Evolutionary conservation across 1,140 invertebrate species (phyloP), one percentile per base, ranked within the genome.

Genomic region (Macrotrachela quadricornifera): DNA sequence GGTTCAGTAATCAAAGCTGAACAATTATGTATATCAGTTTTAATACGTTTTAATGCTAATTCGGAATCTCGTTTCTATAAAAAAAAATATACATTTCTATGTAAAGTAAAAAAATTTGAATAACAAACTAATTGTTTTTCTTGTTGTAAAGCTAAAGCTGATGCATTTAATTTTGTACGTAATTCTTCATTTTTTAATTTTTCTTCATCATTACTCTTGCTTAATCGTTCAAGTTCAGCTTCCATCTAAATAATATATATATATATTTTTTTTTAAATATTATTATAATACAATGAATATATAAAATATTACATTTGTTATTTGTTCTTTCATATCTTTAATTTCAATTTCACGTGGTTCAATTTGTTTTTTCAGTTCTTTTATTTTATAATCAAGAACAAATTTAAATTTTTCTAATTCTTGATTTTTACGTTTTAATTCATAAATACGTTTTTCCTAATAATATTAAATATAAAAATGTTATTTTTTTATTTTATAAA

Each of bases 351-450:
- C 81, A 56, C 80, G 75, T 1, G 82, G 82, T 61, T 85, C 80
- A 59, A 87, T 81, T 69, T 85, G 78, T 66, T 77, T 77, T 63
- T 83, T 81, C 11, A 86, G 62, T 63, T 87, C 83, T 40, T 78
- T 77, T 38, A 88, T 83, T 68, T 85, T 86, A 60, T 84, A 83
- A 59, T 85, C 82, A 15, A 87, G 66, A 14, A 87, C 81, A 66
- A 84, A 85, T 63, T 83, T 85, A 59, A 80, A 83, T 63, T 88
- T 90, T 61, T 88, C 83, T 51, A 88, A 63, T 65, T 87, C 83
- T 61, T 83, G 78, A 61, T 85, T 86, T 60, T 79, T 83, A 49
- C 78, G 76, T 63, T 83, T 80, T 50, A 86, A 65, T 56, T 85
- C 82, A 57, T 77, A 78, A 53, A 88, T 83, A 56, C 77, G 71